Percentiles rank a stretch among this genome's conserved stretches.
phyloP scores from a whole-genome alignment of 1,140 invertebrate species.

The Cataglyphis hispanica region DNA sequence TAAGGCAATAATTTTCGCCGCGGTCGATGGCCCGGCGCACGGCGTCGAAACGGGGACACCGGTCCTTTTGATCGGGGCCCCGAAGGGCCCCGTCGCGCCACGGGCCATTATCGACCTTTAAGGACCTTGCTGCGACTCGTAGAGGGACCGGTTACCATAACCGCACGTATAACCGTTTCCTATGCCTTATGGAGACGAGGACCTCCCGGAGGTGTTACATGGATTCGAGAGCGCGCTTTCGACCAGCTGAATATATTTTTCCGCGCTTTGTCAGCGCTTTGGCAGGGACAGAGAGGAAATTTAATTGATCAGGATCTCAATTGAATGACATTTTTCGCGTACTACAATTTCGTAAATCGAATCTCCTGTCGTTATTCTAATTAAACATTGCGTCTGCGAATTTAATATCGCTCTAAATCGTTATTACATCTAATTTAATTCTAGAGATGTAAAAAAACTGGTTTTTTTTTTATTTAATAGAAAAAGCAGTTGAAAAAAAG shows the following conservation, averaged over 20 bases:
- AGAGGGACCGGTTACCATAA: slow-evolving; percentile 80
- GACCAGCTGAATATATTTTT: slow-evolving; percentile 31
- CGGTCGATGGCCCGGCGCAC: slow-evolving; percentile 60
- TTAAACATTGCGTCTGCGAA: neutral
- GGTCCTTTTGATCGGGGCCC: slow-evolving; percentile 76
- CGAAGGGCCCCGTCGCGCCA: slow-evolving; percentile 65
- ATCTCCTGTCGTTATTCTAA: neutral
- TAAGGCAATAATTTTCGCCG: slow-evolving; percentile 72
- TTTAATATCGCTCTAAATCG: neutral
- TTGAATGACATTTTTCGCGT: slow-evolving; percentile 9
- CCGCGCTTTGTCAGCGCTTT: slow-evolving; percentile 1
- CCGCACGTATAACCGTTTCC: slow-evolving; percentile 79
- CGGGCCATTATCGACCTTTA: slow-evolving; percentile 83
- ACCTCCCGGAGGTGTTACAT: slow-evolving; percentile 74
- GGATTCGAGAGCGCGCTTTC: slow-evolving; percentile 49
- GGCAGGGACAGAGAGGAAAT: neutral
- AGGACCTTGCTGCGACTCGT: slow-evolving; percentile 82
- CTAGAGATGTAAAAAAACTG: no score
- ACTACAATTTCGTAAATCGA: neutral
- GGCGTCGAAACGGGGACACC: slow-evolving; percentile 79
- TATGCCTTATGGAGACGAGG: slow-evolving; percentile 68
- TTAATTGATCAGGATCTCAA: neutral
- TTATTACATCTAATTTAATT: neutral
- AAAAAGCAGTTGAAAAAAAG: no score
- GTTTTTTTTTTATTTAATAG: no score